Evolutionary conservation across 2,888 invertebrate genomes (phyloP), one percentile per base, ranked within the genome.

Genomic region (Tinea trinotella): DNA sequence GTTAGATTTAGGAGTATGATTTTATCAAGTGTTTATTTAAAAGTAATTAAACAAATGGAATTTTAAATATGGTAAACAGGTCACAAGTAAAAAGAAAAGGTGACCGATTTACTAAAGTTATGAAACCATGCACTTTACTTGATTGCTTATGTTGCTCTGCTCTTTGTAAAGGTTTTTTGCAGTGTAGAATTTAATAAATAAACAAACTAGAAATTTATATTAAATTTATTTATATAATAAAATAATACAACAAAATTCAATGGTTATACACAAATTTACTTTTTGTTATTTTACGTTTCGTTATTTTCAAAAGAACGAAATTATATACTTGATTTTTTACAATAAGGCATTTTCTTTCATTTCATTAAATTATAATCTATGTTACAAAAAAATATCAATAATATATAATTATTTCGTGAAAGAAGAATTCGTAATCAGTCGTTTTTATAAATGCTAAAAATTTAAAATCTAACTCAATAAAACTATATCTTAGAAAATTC

Each of bases 391-490:
- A 30, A 10, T 30, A 30, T 30, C 30, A 30, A 30, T 30, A 30
- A 30, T n/a, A n/a, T n/a, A n/a, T 30, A 30, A 30, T 30, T 4
- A 30, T 2, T 30, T 4, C 30, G n/a, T 10, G 30, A 30, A 30
- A 46, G 46, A 46, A 40, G 18, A 40, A 40, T 46, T 46, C 19
- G 19, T 46, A 46, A 17, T 46, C 46, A 46, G 46, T 46, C 46
- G 19, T 46, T 46, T 46, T 46, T 46, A 46, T 46, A 46, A 46
- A 46, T 46, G 46, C 46, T 46, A 46, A 19, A 46, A 46, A 4
- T 17, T 40, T 15, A 40, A 40, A 40, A 12, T 13, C 40, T 40
- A 40, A 40, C 40, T 15, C 40, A 40, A 40, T 15, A 40, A 13
- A 19, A 46, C 10, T 46, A 36, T 7, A 5, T 36, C 7, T 36